phyloP scores from a whole-genome alignment of 53 echinoderm and acorn worm species.

The Apostichopus leukothele region DNA sequence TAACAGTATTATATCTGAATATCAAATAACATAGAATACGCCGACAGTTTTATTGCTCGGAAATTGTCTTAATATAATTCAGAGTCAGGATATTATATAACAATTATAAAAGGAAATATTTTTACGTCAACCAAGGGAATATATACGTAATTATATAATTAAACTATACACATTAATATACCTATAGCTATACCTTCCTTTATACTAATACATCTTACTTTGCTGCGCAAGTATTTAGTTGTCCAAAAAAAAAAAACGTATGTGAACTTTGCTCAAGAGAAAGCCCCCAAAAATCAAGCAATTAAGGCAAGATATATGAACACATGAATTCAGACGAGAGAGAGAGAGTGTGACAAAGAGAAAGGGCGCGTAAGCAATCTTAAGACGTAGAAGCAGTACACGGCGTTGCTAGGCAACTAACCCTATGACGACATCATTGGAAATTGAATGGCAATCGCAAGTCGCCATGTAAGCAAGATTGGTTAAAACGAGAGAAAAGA shows the following conservation, averaged over 20 bases:
- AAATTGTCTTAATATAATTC: too few species aligned
- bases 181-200: too few species aligned
- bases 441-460: slow-evolving; percentile 39
- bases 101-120: too few species aligned
- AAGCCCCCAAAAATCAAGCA: neutral
- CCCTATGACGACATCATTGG: slow-evolving; percentile 33
- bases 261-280: slow-evolving; percentile 9
- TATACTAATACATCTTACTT: neutral
- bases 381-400: slow-evolving; percentile 12
- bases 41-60: too few species aligned
- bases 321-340: neutral
- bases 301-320: slow-evolving; percentile 12
- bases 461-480: slow-evolving; percentile 40
- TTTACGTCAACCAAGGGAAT: too few species aligned
- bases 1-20: too few species aligned
- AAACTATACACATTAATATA: too few species aligned
- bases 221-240: neutral
- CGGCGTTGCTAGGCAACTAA: slow-evolving; percentile 5
- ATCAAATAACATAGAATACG: too few species aligned
- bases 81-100: too few species aligned
- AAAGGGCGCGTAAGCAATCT: neutral
- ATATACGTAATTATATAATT: too few species aligned
- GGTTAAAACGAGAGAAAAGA: slow-evolving; percentile 22
- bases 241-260: neutral
- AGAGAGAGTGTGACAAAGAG: too few species aligned